phyloP scores from a whole-genome alignment of 64 coral and sea anemone species.

The Pocillopora damicornis region DNA sequence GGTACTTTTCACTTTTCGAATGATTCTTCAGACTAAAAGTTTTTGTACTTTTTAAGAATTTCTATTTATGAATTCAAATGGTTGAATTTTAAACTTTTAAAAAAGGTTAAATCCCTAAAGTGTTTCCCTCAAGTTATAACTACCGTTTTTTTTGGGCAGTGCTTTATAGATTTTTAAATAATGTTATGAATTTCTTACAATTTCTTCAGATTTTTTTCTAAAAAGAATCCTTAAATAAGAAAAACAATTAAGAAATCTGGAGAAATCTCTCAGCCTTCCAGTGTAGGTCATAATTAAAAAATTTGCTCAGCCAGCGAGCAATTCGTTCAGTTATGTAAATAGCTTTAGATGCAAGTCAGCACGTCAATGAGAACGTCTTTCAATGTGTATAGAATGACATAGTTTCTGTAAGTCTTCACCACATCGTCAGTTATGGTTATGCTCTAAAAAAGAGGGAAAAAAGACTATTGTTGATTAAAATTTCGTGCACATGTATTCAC shows the following conservation, averaged over 20 bases:
- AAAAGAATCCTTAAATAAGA: too few relatives aligned
- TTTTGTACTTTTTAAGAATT: too few relatives aligned
- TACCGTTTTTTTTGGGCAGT: too few relatives aligned
- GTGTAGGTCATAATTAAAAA: not conserved
- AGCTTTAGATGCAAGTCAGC: not conserved
- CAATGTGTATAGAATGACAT: not conserved
- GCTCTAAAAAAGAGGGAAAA: not conserved
- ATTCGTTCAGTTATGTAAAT: not conserved
- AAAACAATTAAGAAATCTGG: too few relatives aligned
- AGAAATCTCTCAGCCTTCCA: not conserved
- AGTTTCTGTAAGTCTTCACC: conserved; percentile 25
- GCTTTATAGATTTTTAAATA: too few relatives aligned
- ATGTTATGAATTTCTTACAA: too few relatives aligned
- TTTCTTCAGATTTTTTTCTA: too few relatives aligned
- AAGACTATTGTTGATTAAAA: not conserved
- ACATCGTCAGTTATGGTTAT: not conserved
- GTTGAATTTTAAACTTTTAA: too few relatives aligned
- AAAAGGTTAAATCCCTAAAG: too few relatives aligned
- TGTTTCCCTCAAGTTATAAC: too few relatives aligned
- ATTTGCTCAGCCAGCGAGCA: not conserved
- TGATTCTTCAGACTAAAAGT: too few relatives aligned
- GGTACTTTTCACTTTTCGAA: not conserved
- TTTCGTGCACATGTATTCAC: not conserved
- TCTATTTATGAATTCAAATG: too few relatives aligned
- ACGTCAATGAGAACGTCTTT: not conserved